Conservation (phyloP, 2,113 vertebrate genomes). For the Pontoporia blainvillei region DNA sequence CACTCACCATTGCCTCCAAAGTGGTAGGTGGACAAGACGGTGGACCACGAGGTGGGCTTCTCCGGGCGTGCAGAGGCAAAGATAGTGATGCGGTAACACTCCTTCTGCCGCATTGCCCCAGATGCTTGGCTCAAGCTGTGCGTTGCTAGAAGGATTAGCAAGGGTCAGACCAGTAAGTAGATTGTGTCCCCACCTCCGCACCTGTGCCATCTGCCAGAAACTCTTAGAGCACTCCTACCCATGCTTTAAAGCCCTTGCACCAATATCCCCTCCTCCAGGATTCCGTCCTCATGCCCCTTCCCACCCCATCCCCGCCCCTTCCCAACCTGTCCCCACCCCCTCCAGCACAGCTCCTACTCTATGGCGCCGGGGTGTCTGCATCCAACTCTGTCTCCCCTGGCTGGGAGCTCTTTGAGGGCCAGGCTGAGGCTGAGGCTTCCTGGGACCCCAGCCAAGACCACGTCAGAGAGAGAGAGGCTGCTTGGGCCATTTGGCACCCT, state of each 20-base stretch:
- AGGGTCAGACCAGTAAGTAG: not conserved
- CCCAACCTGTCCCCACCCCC: fast-evolving
- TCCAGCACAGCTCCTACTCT: not conserved
- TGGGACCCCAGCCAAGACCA: not conserved
- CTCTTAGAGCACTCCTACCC: not conserved
- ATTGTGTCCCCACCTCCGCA: not conserved
- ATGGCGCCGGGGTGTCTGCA: fast-evolving
- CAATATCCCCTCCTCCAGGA: not conserved
- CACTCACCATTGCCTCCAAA: conserved; percentile 67
- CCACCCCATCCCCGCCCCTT: fast-evolving
- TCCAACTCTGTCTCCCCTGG: not conserved
- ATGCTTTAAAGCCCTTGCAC: not conserved
- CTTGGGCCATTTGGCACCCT: not conserved
- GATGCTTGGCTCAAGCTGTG: not conserved
- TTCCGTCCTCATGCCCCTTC: not conserved
- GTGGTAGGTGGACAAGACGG: conserved; percentile 43
- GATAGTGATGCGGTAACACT: conserved; percentile 58
- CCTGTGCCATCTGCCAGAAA: not conserved
- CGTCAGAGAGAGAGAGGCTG: not conserved
- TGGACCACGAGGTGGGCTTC: conserved; percentile 54
- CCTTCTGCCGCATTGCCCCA: not conserved
- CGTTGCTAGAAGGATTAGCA: not conserved
- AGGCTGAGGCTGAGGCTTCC: not conserved
- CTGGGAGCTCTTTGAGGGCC: not conserved
- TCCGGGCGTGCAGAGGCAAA: not conserved